These are phyloP conservation scores for Ivindomyrus marchei DNA, from an alignment of 2,113 vertebrate species.

Conservation along the genomic window DNA sequence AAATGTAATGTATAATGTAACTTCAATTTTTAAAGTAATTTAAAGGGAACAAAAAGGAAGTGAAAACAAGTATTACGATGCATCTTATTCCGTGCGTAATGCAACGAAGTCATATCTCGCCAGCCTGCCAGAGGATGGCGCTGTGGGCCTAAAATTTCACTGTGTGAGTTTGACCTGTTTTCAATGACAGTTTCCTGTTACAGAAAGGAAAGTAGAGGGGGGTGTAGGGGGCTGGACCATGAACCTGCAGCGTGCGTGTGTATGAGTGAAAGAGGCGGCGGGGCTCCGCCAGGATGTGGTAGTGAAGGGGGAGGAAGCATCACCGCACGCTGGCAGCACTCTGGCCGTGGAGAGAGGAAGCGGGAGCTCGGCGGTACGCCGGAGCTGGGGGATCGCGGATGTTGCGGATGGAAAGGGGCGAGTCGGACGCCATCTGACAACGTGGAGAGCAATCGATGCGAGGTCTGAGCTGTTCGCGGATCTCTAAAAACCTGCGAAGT, in stretches of 20 bases:
- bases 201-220: slow-evolving; percentile 15
- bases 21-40: not conserved
- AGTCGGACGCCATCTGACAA: slow-evolving; percentile 20
- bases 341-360: not conserved
- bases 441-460: not conserved
- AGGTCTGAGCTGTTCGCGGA: not conserved
- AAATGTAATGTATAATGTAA: not conserved
- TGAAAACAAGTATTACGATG: not conserved
- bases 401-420: slow-evolving; percentile 31
- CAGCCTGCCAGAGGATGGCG: slow-evolving; percentile 26
- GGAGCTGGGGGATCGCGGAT: slow-evolving; percentile 21
- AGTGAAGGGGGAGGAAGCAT: not conserved
- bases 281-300: slow-evolving; percentile 20
- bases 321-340: not conserved
- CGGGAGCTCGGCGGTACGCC: not conserved
- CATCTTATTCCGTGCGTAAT: not conserved
- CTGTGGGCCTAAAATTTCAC: slow-evolving; percentile 15
- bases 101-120: not conserved
- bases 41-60: not conserved
- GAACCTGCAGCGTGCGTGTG: slow-evolving; percentile 20
- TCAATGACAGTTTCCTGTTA: slow-evolving; percentile 56
- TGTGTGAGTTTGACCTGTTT: slow-evolving; percentile 40
- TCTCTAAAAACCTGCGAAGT: not conserved
- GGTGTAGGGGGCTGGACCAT: slow-evolving; percentile 15
- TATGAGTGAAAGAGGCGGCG: slow-evolving; percentile 17